Evolutionary conservation across 2,797 vertebrate species (phyloP).

Genomic region (Kryptopterus vitreolus): DNA sequence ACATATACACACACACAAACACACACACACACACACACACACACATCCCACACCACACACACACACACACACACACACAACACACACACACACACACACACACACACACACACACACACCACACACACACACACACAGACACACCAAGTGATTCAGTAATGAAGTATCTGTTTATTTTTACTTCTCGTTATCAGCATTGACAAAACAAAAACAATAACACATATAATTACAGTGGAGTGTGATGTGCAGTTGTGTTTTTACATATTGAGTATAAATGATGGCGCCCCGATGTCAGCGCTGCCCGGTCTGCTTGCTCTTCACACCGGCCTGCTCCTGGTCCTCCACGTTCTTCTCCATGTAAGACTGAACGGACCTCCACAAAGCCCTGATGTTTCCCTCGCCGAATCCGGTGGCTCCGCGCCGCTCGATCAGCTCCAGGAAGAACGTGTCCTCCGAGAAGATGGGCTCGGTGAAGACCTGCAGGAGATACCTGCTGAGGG

Average conservation of each 20-base stretch:
- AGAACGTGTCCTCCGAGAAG: constrained; percentile 89
- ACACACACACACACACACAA: not conserved
- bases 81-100: not conserved
- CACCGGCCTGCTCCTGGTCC: not conserved
- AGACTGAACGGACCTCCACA: constrained; percentile 88
- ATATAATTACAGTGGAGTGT: not conserved
- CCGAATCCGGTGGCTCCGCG: constrained; percentile 86
- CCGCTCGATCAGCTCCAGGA: constrained; percentile 92
- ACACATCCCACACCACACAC: no score
- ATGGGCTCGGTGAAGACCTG: constrained; percentile 93
- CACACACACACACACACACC: not conserved
- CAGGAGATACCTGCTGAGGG: constrained; percentile 76
- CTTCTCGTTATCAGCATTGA: not conserved
- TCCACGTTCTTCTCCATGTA: constrained; percentile 74
- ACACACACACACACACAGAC: not conserved
- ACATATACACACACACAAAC: no score
- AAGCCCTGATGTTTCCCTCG: constrained; percentile 86
- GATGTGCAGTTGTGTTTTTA: not conserved
- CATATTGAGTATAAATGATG: not conserved
- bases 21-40: not conserved
- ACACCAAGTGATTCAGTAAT: not conserved
- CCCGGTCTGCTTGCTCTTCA: constrained; percentile 26
- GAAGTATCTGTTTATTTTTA: not conserved
- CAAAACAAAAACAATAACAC: not conserved
- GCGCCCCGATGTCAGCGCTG: constrained; percentile 39